Conservation (phyloP, 2,888 invertebrate species). For the Callosobruchus maculatus region DNA sequence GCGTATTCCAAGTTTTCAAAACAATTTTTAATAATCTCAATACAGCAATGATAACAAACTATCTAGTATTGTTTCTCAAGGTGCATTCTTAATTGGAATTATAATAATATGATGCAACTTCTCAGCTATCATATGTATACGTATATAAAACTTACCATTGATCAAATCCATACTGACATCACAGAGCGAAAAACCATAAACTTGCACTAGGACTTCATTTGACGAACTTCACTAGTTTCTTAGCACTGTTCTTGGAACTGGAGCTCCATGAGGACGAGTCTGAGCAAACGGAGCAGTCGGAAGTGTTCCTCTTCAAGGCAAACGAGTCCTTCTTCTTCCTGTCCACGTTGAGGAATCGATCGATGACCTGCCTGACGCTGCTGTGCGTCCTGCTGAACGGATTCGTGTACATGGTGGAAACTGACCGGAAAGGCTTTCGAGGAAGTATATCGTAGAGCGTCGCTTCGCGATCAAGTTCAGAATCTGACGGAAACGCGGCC, state of each 20-base stretch:
- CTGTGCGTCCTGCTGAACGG: slow-evolving; percentile 70
- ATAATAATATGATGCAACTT: too few relatives aligned
- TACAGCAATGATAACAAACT: too few relatives aligned
- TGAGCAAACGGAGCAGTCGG: slow-evolving; percentile 19
- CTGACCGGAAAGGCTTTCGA: not conserved
- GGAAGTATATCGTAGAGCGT: not conserved
- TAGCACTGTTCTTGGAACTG: slow-evolving; percentile 12
- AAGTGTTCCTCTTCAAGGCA: slow-evolving; percentile 22
- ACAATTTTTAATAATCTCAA: too few relatives aligned
- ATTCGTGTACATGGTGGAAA: slow-evolving; percentile 61
- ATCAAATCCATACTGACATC: not conserved
- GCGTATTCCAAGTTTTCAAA: too few relatives aligned
- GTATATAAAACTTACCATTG: not conserved
- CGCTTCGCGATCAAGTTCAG: not conserved
- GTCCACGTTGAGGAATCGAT: slow-evolving; percentile 56
- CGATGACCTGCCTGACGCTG: slow-evolving; percentile 62
- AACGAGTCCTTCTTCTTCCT: slow-evolving; percentile 22
- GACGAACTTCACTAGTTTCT: slow-evolving; percentile 7
- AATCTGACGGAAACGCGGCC: not conserved
- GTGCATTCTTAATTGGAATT: too few relatives aligned
- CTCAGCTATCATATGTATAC: too few relatives aligned
- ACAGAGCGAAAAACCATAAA: not conserved
- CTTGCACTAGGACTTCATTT: not conserved
- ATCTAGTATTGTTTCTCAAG: too few relatives aligned
- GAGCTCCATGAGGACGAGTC: slow-evolving; percentile 16